Evolutionary conservation across 1,140 invertebrate genomes (phyloP), one percentile per base, ranked within the genome.

Genomic region (Drosophila tani): DNA sequence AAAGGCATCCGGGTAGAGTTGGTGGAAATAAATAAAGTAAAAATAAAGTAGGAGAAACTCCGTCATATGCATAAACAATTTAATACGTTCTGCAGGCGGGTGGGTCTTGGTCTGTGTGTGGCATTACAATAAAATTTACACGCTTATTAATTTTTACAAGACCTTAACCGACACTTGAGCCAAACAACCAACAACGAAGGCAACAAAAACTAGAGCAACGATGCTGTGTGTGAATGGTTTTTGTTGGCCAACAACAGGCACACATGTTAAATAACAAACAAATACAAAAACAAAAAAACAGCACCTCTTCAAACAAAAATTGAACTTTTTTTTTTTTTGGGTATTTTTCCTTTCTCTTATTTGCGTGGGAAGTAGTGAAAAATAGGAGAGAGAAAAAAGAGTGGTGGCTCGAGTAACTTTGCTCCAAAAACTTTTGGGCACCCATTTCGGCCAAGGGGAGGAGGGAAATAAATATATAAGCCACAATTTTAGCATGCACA

Each of bases 121-220:
- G 84, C 69, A 88, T 78, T 67, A 88, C 69, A 87, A 88, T 88
- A 78, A 81, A 87, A 87, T 87, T 83, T 87, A 87, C 84, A 88
- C 81, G 84, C 84, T 87, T 87, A 88, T 88, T 88, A 88, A 88
- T 87, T 87, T 87, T 87, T 75, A 87, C 84, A 87, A 87, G 83
- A 87, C 83, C 87, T 87, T 83, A 82, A 76, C 77, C 80, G 85
- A 88, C 81, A 88, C 84, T 84, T 79, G 81, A 88, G 78, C 75
- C 46, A 71, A 70, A 67, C 75, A 51, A 45, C 27, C 59, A 19
- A 35, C 51, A 53, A 40, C 21, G 41, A 27, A 45, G 27, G 47
- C 55, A 57, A 51, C 12, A 57, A 56, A 45, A 79, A 50, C 47
- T 69, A 53, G 41, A 67, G 41, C 62, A 43, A 45, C 47, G 41